Evolutionary conservation across 1,140 invertebrate genomes (phyloP).

Genomic region (Uloborus diversus): DNA sequence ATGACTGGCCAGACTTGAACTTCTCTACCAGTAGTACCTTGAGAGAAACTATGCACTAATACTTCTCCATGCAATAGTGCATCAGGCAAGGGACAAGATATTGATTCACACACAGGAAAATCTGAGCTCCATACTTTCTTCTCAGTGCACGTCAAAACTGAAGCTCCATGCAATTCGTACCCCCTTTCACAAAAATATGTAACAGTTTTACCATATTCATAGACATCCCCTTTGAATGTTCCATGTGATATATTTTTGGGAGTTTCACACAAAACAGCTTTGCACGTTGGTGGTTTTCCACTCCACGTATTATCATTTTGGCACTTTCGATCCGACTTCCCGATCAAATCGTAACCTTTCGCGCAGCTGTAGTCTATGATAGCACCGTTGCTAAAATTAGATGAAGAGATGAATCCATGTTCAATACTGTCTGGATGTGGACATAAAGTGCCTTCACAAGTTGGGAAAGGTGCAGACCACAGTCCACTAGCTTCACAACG

Average conservation of each 20-base stretch:
- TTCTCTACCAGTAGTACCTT: constrained; percentile 39
- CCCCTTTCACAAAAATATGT: constrained; percentile 65
- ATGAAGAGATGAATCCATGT: constrained; percentile 31
- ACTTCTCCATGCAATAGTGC: constrained; percentile 38
- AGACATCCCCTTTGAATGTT: constrained; percentile 7
- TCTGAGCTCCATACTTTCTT: constrained; percentile 35
- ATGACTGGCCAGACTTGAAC: constrained; percentile 35
- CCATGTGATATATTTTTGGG: constrained; percentile 47
- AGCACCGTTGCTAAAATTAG: constrained; percentile 46
- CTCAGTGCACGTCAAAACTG: constrained; percentile 37
- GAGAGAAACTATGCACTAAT: constrained; percentile 41
- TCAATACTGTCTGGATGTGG: constrained; percentile 34
- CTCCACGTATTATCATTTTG: constrained; percentile 62
- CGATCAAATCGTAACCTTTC: constrained; percentile 40
- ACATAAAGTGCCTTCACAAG: constrained; percentile 68
- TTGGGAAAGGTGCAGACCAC: constrained; percentile 82
- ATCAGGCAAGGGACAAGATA: constrained; percentile 61
- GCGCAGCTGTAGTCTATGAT: constrained; percentile 45
- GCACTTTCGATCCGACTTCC: constrained; percentile 27
- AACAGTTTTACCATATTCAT: constrained; percentile 58
- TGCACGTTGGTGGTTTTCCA: constrained; percentile 62
- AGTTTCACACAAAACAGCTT: constrained; percentile 58
- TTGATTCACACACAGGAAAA: constrained; percentile 59
- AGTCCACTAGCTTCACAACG: constrained; percentile 78
- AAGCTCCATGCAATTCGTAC: constrained; percentile 62